phyloP scores from a whole-genome alignment of 2,888 invertebrate genomes.

The Euplagia quadripunctaria region DNA sequence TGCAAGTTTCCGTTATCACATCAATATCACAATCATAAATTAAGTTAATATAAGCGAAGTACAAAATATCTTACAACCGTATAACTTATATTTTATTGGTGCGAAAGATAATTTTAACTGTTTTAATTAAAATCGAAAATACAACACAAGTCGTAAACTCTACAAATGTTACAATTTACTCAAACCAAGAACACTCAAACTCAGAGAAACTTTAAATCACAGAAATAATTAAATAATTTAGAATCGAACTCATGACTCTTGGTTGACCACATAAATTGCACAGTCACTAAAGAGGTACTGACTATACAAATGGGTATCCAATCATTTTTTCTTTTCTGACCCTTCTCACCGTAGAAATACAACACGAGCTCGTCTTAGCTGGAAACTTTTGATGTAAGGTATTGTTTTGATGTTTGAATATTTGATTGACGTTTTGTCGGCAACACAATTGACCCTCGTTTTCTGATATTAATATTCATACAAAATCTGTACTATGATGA shows the following conservation, averaged over 20 bases:
- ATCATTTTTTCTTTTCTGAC: slow-evolving; percentile 3
- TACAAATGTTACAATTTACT: too few species aligned
- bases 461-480: slow-evolving; percentile 2
- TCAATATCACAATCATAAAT: too few species aligned
- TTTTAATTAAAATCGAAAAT: too few species aligned
- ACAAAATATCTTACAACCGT: background rate
- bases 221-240: background rate
- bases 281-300: background rate
- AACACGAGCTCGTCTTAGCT: slow-evolving; percentile 13
- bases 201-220: too few species aligned
- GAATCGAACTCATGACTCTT: background rate
- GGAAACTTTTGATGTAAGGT: slow-evolving; percentile 8
- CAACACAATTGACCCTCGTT: background rate
- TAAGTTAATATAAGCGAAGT: too few species aligned
- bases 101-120: background rate
- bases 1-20: too few species aligned
- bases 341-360: slow-evolving; percentile 5
- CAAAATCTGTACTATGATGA: background rate
- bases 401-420: slow-evolving; percentile 11
- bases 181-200: too few species aligned
- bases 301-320: background rate
- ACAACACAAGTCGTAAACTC: too few species aligned
- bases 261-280: background rate
- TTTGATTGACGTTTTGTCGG: slow-evolving; percentile 7
- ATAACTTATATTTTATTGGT: background rate